Conservation (phyloP, 2,113 vertebrate genomes). For the Petromus typicus region DNA sequence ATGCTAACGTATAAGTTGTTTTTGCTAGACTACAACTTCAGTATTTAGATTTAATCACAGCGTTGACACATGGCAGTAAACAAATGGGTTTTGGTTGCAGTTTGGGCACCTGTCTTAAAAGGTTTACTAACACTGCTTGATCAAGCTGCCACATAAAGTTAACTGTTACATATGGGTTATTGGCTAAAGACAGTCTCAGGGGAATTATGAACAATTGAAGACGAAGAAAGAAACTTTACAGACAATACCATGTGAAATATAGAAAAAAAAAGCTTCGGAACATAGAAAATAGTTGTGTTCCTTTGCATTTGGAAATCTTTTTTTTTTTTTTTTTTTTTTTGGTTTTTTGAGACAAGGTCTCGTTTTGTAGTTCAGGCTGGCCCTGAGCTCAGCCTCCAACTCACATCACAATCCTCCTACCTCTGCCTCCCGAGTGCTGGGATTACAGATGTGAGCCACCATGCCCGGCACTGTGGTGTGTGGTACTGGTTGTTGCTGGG, state of each 20-base stretch:
- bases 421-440: too few relatives aligned
- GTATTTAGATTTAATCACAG: not conserved
- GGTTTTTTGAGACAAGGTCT: too few relatives aligned
- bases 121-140: not conserved
- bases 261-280: not conserved
- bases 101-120: not conserved
- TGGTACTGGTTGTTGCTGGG: too few relatives aligned
- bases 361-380: too few relatives aligned
- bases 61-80: not conserved
- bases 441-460: too few relatives aligned
- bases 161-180: not conserved
- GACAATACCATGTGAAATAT: not conserved
- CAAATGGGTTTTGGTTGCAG: not conserved
- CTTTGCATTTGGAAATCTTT: conserved; percentile 1
- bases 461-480: too few relatives aligned
- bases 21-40: not conserved
- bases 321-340: too few relatives aligned
- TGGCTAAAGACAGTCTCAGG: not conserved
- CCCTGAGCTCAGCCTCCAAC: too few relatives aligned
- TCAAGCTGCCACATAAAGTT: not conserved
- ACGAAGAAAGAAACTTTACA: conserved; percentile 18
- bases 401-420: too few relatives aligned
- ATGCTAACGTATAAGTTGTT: not conserved
- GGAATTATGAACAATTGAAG: not conserved
- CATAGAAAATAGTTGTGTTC: not conserved